Percentiles rank a stretch among this genome's conserved stretches.
Evolutionary conservation across 2,888 invertebrate species (phyloP).

Genomic region (Dolichomitus sp.): DNA sequence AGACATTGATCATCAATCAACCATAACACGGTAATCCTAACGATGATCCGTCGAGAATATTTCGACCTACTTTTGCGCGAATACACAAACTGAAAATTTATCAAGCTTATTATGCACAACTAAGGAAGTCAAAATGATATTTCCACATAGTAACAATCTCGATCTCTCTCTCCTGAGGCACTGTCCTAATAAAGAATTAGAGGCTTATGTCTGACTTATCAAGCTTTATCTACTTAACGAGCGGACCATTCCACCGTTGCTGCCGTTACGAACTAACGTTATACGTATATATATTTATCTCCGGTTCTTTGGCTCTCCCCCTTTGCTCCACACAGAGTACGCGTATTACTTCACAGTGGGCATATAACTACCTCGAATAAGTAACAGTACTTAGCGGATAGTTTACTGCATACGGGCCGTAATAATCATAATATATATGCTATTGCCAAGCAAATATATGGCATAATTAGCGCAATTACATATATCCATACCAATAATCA

Average conservation of each 20-base stretch:
- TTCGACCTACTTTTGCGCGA: conserved; percentile 34
- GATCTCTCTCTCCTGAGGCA: conserved; percentile 26
- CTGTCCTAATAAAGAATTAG: conserved; percentile 54
- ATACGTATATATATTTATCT: conserved; percentile 17
- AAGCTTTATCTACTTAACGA: conserved; percentile 64
- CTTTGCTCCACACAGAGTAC: conserved; percentile 4
- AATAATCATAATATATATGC: conserved; percentile 34
- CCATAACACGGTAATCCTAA: conserved; percentile 12
- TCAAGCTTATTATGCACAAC: conserved; percentile 11
- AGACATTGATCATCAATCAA: conserved; percentile 28
- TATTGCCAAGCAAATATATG: conserved; percentile 15
- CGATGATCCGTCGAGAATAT: conserved; percentile 40
- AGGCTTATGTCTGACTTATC: conserved; percentile 58
- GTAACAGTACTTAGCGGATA: conserved; percentile 50
- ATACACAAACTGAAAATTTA: conserved; percentile 30
- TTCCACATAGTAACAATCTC: conserved; percentile 24
- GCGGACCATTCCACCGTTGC: conserved; percentile 46
- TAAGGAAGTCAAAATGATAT: conserved; percentile 13
- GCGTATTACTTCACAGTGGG: conserved; percentile 40
- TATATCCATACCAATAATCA: conserved; percentile 43
- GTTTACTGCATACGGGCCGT: conserved; percentile 13
- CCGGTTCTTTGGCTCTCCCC: conserved; percentile 22
- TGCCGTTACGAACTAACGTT: conserved; percentile 46
- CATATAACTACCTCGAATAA: conserved; percentile 40
- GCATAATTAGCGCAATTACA: conserved; percentile 45